Evolutionary conservation across 2,797 vertebrate genomes (phyloP).

Genomic region (Buphagus erythrorhynchus): DNA sequence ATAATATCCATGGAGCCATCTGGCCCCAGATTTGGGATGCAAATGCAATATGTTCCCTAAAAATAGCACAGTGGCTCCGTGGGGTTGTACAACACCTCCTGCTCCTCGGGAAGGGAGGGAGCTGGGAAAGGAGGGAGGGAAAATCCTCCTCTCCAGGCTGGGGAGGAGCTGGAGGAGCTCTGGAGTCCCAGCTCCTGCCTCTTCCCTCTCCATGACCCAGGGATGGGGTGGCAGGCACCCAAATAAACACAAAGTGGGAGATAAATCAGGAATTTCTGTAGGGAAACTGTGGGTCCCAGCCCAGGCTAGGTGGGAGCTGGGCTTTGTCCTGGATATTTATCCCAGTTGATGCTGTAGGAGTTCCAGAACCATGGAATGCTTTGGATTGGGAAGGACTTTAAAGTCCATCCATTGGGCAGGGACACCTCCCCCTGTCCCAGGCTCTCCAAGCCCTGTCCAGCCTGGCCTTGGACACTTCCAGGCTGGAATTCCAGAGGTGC

Average conservation of each 20-base stretch:
- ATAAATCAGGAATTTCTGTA: not conserved
- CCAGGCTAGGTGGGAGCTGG: not conserved
- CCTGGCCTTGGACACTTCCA: not conserved
- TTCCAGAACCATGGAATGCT: not conserved
- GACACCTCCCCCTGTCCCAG: not conserved
- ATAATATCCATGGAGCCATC: constrained; percentile 57
- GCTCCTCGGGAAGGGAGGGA: not conserved
- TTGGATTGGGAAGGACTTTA: not conserved
- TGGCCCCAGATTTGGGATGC: constrained; percentile 57
- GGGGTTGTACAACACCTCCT: constrained; percentile 55
- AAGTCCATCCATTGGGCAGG: not conserved
- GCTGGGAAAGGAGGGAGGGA: not conserved
- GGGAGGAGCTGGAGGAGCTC: not conserved
- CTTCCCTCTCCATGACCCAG: rapidly evolving
- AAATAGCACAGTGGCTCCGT: constrained; percentile 44
- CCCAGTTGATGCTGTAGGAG: not conserved
- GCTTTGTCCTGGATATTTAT: rapidly evolving
- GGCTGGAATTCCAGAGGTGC: not conserved
- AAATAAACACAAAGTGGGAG: not conserved
- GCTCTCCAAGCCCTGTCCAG: not conserved
- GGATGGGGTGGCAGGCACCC: not conserved
- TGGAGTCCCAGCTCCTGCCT: not conserved
- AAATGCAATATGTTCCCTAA: constrained; percentile 62
- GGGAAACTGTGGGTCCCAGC: not conserved
- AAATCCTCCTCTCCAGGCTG: not conserved